Conservation (phyloP, 2,113 vertebrate genomes). For the Meles meles region DNA sequence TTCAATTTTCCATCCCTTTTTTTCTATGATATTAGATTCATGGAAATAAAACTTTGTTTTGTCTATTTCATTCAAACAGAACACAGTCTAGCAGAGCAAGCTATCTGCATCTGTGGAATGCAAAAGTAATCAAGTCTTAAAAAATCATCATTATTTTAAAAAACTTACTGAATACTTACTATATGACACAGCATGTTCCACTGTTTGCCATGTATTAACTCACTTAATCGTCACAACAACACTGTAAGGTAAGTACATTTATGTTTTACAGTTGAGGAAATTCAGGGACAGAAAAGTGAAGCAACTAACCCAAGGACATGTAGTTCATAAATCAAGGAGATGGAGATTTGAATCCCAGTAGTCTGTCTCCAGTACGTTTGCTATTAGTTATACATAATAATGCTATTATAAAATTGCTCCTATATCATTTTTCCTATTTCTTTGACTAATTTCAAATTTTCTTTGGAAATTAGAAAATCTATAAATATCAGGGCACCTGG, state of each 20-base stretch:
- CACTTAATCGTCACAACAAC: neutral
- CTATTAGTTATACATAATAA: neutral
- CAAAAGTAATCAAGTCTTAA: neutral
- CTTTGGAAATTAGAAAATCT: neutral
- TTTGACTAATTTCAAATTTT: neutral
- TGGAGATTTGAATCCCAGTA: neutral
- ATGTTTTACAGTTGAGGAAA: neutral
- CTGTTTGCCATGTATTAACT: neutral
- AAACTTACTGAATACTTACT: neutral
- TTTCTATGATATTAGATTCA: neutral
- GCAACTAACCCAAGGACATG: neutral
- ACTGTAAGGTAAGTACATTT: neutral
- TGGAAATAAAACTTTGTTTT: neutral
- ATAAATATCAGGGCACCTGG: neutral
- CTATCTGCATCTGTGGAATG: neutral
- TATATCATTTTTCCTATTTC: neutral
- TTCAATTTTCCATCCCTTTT: neutral
- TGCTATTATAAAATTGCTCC: neutral
- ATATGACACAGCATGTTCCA: neutral
- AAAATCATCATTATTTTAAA: neutral
- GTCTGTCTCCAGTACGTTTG: neutral
- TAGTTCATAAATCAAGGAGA: neutral
- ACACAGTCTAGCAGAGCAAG: neutral
- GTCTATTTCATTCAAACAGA: neutral
- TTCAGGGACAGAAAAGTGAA: neutral